Percentiles rank a stretch among this genome's conserved stretches.
Conservation (phyloP, 1,140 invertebrate species). For the Lepidurus couesii region DNA sequence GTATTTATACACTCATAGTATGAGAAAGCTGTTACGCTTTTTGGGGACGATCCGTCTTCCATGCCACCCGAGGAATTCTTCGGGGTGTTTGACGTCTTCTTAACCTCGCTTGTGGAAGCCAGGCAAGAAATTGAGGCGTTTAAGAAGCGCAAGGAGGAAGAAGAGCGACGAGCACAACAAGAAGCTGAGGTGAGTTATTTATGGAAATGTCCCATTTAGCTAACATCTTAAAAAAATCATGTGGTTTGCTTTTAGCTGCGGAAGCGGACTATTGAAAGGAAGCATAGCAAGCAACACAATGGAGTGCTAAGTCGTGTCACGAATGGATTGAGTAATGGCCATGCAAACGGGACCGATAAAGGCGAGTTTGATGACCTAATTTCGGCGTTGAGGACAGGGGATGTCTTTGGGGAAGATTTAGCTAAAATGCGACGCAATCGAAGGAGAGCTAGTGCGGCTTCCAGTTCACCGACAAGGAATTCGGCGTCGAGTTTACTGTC, state of each 20-base stretch:
- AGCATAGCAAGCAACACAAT: slow-evolving; percentile 59
- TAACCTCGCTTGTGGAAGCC: slow-evolving; percentile 77
- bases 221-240: neutral
- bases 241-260: slow-evolving; percentile 54
- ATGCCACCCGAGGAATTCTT: slow-evolving; percentile 94
- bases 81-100: slow-evolving; percentile 85
- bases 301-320: slow-evolving; percentile 53
- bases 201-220: neutral
- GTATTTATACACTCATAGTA: slow-evolving; percentile 52
- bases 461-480: slow-evolving; percentile 28
- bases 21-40: slow-evolving; percentile 75
- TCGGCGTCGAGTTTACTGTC: slow-evolving; percentile 28
- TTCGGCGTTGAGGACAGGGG: slow-evolving; percentile 87
- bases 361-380: slow-evolving; percentile 97
- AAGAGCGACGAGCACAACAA: slow-evolving; percentile 80
- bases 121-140: slow-evolving; percentile 82
- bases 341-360: slow-evolving; percentile 48
- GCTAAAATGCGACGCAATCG: slow-evolving; percentile 77
- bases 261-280: slow-evolving; percentile 78
- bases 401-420: slow-evolving; percentile 95
- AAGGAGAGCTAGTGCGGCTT: slow-evolving; percentile 22
- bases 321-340: slow-evolving; percentile 33
- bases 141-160: slow-evolving; percentile 76
- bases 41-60: slow-evolving; percentile 81
- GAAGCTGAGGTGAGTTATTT: slow-evolving; percentile 71